Conservation (phyloP, 2,888 invertebrate genomes). For the Willowsia nigromaculata region DNA sequence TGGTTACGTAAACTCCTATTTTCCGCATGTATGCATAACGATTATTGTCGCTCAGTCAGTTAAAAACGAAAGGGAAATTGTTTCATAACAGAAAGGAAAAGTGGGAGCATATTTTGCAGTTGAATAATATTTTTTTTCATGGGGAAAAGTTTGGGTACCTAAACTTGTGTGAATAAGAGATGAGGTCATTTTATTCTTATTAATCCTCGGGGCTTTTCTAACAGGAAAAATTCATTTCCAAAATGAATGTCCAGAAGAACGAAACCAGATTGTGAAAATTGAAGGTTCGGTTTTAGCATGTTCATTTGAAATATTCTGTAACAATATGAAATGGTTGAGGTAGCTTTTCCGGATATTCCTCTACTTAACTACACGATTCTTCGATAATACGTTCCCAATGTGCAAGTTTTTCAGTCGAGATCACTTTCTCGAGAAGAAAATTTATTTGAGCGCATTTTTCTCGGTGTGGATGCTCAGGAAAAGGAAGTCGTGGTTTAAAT, state of each 20-base stretch:
- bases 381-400: not conserved
- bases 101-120: slow-evolving; percentile 7
- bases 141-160: not conserved
- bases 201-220: not conserved
- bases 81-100: not conserved
- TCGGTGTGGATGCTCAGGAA: not conserved
- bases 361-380: not conserved
- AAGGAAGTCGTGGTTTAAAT: not conserved
- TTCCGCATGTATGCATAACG: slow-evolving; percentile 17
- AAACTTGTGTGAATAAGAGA: not conserved
- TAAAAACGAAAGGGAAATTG: not conserved
- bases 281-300: not conserved
- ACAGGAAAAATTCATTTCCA: not conserved
- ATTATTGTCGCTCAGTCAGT: not conserved
- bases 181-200: not conserved
- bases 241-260: not conserved
- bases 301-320: not conserved
- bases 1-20: slow-evolving; percentile 26
- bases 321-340: not conserved
- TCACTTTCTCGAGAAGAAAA: not conserved
- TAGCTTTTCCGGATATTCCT: not conserved
- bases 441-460: not conserved
- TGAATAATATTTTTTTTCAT: not conserved
- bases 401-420: not conserved
- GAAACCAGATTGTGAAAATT: not conserved